Base-by-base conservation (phyloP, 2,888 invertebrate species). In the Zeuzera pyrina region DNA sequence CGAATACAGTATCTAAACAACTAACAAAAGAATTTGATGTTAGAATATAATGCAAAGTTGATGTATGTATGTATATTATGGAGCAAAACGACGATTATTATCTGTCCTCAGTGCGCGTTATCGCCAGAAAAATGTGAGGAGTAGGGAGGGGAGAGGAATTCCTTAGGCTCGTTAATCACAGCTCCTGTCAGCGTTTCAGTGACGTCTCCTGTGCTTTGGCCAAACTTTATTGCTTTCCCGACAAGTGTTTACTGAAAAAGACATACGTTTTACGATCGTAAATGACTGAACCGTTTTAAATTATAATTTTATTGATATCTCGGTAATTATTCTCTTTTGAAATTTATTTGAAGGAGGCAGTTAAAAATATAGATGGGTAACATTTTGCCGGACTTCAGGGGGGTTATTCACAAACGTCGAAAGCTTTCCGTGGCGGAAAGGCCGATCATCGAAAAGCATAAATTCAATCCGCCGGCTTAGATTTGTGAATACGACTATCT, bases 81-180 rank as follows among this genome's bases (percentile, higher is more conserved):
- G 14, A 28, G 11, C 15, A 15, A 19, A 8, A n/a, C n/a, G n/a
- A n/a, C n/a, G n/a, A n/a, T 19, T 25, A 11, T 37, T 37, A 37
- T 37, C 36, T 29, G 13, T 37, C 31, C 36, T 11, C 13, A 12
- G 13, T 25, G 13, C 12, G 10, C 25, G 25, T 25, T 25, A 25
- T 12, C 12, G 28, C n/a, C 14, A 15, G 24, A 33, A 29, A 33
- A 30, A 22, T 15, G 37, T 34, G 29, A 38, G 38, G 31, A 34
- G 39, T 34, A 33, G 43, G 36, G 39, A 38, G 36, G 46, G 42
- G 43, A 34, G 14, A 33, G 39, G 47, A 56, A 58, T 50, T 51
- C 57, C 66, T 61, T 50, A 53, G 52, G 52, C 54, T 72, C 76
- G 66, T 78, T 68, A 71, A 77, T 78, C 74, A 77, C 57, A 35